Evolutionary conservation across 2,113 vertebrate genomes (phyloP).

Genomic region (Callorhinus ursinus): DNA sequence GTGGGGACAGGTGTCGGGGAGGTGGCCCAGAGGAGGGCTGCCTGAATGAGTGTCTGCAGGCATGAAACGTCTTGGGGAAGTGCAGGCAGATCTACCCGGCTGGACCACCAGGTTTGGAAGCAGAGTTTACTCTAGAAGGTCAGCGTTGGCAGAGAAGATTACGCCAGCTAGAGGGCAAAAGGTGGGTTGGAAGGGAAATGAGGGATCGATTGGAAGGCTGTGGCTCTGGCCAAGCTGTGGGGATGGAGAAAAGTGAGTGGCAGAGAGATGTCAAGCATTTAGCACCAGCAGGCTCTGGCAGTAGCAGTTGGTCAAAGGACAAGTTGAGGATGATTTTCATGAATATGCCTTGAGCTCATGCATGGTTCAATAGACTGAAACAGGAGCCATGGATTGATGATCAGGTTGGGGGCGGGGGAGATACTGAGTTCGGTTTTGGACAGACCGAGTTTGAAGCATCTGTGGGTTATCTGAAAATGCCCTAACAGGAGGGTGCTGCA

Average conservation of each 20-base stretch:
- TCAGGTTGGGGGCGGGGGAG: neutral
- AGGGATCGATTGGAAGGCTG: neutral
- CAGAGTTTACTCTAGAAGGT: neutral
- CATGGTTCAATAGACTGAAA: neutral
- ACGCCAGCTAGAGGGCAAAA: too few species aligned
- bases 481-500: neutral
- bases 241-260: neutral
- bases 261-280: neutral
- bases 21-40: neutral
- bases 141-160: neutral
- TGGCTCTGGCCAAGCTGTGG: neutral
- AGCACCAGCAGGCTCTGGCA: rapidly evolving
- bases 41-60: neutral
- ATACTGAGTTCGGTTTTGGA: neutral
- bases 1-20: neutral
- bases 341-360: neutral
- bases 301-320: neutral
- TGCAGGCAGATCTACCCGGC: neutral
- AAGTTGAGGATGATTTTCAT: neutral
- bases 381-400: neutral
- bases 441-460: neutral
- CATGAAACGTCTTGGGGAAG: neutral
- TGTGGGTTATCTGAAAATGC: neutral
- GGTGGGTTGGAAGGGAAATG: neutral
- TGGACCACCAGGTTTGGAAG: neutral